Conservation (phyloP, 1,140 invertebrate species). For the Penaeus vannamei region DNA sequence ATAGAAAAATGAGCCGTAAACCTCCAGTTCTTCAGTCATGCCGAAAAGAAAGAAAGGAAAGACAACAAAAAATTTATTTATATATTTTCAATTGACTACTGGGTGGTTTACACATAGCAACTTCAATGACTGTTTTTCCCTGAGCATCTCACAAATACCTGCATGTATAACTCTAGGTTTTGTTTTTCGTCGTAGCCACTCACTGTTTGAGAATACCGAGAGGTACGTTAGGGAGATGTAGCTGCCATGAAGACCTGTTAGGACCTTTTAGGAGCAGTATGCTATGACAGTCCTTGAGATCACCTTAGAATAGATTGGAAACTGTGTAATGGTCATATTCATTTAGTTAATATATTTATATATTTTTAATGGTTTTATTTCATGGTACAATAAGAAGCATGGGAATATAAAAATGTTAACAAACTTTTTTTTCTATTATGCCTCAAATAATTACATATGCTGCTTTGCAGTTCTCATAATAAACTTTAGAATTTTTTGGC, state of each 20-base stretch:
- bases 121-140: slow-evolving; percentile 53
- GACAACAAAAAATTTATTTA: not conserved
- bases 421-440: no score
- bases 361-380: no score
- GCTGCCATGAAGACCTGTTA: slow-evolving; percentile 61
- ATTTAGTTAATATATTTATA: slow-evolving; percentile 4
- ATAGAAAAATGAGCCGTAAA: slow-evolving; percentile 18
- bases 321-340: not conserved
- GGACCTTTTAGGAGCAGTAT: slow-evolving; percentile 52
- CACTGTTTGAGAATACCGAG: slow-evolving; percentile 66
- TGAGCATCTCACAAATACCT: slow-evolving; percentile 61
- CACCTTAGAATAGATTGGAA: slow-evolving; percentile 39
- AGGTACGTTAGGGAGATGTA: slow-evolving; percentile 63
- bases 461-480: no score
- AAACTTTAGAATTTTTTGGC: no score
- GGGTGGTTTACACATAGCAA: slow-evolving; percentile 13
- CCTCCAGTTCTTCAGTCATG: not conserved
- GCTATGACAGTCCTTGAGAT: slow-evolving; percentile 54
- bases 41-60: not conserved
- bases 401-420: no score
- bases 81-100: not conserved
- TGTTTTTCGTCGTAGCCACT: slow-evolving; percentile 65
- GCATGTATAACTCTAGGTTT: slow-evolving; percentile 66
- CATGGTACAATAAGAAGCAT: no score
- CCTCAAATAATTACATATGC: no score